Percentiles rank a stretch among this genome's conserved stretches.
These are phyloP conservation scores for Pristionchus maxplancki DNA, from an alignment of 2,888 invertebrate species.

Conservation along the genomic window DNA sequence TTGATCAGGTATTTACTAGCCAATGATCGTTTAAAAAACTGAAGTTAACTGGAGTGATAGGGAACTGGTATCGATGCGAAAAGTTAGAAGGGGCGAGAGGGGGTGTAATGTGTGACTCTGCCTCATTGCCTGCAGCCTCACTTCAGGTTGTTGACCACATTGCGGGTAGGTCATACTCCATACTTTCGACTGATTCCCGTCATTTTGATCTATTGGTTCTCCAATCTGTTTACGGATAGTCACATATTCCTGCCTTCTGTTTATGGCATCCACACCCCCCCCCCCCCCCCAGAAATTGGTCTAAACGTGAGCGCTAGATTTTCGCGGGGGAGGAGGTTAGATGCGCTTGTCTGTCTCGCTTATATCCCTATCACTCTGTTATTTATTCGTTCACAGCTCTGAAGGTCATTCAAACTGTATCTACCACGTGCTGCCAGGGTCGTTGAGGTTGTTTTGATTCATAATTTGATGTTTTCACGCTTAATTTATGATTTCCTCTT, in stretches of 20 bases:
- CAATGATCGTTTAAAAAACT: background rate
- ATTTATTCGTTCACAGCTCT: background rate
- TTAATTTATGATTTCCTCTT: background rate
- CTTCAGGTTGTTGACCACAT: slow-evolving; percentile 6
- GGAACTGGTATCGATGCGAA: slow-evolving; percentile 34
- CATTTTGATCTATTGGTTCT: background rate
- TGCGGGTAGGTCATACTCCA: background rate
- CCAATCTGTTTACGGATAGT: background rate
- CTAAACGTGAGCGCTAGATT: background rate
- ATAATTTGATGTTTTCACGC: background rate
- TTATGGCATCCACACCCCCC: background rate
- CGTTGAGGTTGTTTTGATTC: background rate
- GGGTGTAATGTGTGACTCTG: slow-evolving; percentile 35
- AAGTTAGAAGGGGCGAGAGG: background rate
- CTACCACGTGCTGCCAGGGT: background rate
- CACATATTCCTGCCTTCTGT: background rate
- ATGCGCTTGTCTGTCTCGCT: background rate
- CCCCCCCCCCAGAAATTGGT: background rate
- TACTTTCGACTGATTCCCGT: background rate
- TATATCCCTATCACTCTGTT: background rate
- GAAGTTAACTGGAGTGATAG: background rate
- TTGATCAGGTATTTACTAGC: slow-evolving; percentile 14
- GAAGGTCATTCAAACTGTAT: background rate
- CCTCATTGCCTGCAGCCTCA: slow-evolving; percentile 28
- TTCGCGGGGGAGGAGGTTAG: background rate